Conservation (phyloP, 2,888 invertebrate genomes). For the Norana najaformis region DNA sequence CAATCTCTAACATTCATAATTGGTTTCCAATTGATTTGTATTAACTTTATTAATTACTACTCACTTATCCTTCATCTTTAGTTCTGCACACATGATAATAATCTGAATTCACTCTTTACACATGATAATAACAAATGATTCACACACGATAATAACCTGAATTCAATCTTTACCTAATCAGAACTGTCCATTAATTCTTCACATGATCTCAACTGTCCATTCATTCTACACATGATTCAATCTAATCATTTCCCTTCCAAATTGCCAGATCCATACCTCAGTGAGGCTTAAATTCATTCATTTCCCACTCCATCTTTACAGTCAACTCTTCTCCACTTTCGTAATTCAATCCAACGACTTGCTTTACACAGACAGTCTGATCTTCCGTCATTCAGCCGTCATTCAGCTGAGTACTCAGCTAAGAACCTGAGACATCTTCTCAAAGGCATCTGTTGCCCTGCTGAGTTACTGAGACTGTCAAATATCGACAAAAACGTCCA, state of each 20-base stretch:
- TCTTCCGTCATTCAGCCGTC: neutral
- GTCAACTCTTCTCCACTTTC: neutral
- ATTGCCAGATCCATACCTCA: too few relatives aligned
- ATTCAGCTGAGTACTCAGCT: neutral
- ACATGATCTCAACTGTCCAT: neutral
- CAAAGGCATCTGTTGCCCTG: neutral
- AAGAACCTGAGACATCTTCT: neutral
- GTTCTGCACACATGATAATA: too few relatives aligned
- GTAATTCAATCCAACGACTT: neutral
- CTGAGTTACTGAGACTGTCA: neutral
- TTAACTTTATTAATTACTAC: too few relatives aligned
- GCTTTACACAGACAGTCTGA: neutral
- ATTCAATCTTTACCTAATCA: too few relatives aligned
- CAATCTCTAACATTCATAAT: too few relatives aligned
- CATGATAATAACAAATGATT: too few relatives aligned
- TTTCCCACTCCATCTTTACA: too few relatives aligned
- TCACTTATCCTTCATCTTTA: too few relatives aligned
- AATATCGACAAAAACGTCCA: neutral
- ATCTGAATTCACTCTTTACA: too few relatives aligned
- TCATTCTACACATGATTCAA: neutral
- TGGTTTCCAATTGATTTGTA: too few relatives aligned
- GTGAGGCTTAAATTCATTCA: too few relatives aligned
- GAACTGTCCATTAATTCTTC: neutral
- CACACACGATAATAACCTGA: too few relatives aligned
- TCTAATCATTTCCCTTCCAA: neutral